Conservation (phyloP, 2,113 vertebrate species). For the Ursus arctos region DNA sequence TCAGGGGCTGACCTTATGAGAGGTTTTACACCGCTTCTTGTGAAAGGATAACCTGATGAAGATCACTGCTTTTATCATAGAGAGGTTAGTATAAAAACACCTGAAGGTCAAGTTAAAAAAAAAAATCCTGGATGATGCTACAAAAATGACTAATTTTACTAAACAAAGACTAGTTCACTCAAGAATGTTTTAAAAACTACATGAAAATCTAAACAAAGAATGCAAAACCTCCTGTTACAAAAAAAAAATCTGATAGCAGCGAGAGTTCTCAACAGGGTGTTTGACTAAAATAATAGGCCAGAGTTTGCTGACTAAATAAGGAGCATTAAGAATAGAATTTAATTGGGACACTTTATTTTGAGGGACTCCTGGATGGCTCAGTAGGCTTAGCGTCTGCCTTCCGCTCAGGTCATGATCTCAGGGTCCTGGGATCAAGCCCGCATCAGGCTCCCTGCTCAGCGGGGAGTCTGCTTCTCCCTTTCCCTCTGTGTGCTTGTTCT, state of each 20-base stretch:
- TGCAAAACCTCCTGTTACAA: not conserved
- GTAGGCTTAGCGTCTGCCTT: not conserved
- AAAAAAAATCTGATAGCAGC: not conserved
- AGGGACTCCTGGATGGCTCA: not conserved
- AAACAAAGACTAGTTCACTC: conserved; percentile 17
- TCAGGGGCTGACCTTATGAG: not conserved
- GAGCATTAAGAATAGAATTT: not conserved
- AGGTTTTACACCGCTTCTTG: not conserved
- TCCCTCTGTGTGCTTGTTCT: too few relatives aligned
- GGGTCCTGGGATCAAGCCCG: not conserved
- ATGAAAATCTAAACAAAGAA: not conserved
- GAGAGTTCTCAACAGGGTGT: not conserved
- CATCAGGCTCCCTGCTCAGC: too few relatives aligned
- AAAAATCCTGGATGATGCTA: not conserved
- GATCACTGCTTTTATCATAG: not conserved
- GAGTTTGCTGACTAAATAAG: not conserved
- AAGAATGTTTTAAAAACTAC: not conserved
- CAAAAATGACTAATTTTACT: conserved; percentile 38
- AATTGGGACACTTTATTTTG: not conserved
- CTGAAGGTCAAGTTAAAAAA: not conserved
- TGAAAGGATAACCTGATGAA: not conserved
- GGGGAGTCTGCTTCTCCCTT: too few relatives aligned
- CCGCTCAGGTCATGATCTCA: not conserved
- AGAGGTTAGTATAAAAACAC: not conserved
- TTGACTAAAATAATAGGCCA: not conserved